Evolutionary conservation across 2,113 vertebrate genomes (phyloP), one percentile per base, ranked within the genome.

Genomic region (Planiliza haematocheilus): DNA sequence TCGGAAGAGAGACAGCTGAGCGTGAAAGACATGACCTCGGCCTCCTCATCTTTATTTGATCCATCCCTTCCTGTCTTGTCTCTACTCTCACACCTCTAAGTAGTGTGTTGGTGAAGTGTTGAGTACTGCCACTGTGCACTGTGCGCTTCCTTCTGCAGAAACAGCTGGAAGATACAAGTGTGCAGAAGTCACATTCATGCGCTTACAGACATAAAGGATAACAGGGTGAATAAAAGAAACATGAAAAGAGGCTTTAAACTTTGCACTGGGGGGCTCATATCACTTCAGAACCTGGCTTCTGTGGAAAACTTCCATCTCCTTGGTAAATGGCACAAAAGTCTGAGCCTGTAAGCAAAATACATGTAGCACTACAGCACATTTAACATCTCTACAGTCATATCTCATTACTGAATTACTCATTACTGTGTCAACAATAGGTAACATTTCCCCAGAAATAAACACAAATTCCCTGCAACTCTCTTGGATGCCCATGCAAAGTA

Each of bases 1-100:
- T 83, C 66, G 21, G n/a, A 68, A 42, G 11, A 43, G 52, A 85
- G 75, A 70, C 63, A 49, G 36, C 58, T 4, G 41, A 63, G 30
- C 34, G 14, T 66, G 70, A 75, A 72, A 79, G 57, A 65, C 62
- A 24, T 24, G 61, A 18, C 63, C 37, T 65, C 65, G 21, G 18
- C 62, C 46, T 60, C 70, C 62, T 77, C 74, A 37, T 24, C 59
- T 82, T 69, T 37, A 55, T 70, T 74, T 75, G 59, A 74, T 86
- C 46, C 50, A 20, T 56, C 38, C 1, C n/a, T 41, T 59, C 30
- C 72, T 56, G n/a, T 51, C 62, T 1, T 56, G 13, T 10, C 43
- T 48, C 51, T 17, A n/a, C 14, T n/a, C 37, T 30, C 16, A n/a
- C 4, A 17, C 13, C n/a, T 52, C 3, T 16, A 57, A 62, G 37